Evolutionary conservation across 2,797 vertebrate genomes (phyloP).

Genomic region (Eulemur coronatus): DNA sequence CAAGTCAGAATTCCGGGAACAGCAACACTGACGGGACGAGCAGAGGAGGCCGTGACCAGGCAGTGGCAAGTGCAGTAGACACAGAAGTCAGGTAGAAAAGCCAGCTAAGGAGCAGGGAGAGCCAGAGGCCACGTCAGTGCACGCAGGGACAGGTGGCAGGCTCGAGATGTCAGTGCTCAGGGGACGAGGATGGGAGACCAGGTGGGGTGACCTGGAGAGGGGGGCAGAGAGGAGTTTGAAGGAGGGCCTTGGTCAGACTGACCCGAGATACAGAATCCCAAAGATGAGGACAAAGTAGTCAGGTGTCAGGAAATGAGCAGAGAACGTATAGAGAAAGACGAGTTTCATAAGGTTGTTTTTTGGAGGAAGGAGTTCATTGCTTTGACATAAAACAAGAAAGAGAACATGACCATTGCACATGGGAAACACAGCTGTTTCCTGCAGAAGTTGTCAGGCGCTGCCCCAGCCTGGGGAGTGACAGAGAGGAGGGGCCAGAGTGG

Average conservation of each 20-base stretch:
- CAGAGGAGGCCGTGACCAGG: not conserved
- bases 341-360: not conserved
- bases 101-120: not conserved
- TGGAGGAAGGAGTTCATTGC: not conserved
- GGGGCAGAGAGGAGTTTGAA: not conserved
- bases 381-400: not conserved
- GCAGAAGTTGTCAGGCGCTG: not conserved
- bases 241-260: not conserved
- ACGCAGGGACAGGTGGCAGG: not conserved
- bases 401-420: not conserved
- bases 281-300: not conserved
- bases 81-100: not conserved
- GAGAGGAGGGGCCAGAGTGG: not conserved
- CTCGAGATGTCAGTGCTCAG: not conserved
- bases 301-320: not conserved
- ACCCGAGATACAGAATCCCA: not conserved
- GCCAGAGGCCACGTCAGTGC: not conserved
- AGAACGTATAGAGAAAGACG: not conserved
- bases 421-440: conserved; percentile 12
- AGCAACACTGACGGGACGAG: too few species aligned
- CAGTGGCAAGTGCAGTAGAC: not conserved
- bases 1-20: not conserved
- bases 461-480: not conserved
- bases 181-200: not conserved
- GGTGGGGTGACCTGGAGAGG: not conserved